Evolutionary conservation across 1,140 invertebrate genomes (phyloP), one percentile per base, ranked within the genome.

Genomic region (Neodiprion fabricii): DNA sequence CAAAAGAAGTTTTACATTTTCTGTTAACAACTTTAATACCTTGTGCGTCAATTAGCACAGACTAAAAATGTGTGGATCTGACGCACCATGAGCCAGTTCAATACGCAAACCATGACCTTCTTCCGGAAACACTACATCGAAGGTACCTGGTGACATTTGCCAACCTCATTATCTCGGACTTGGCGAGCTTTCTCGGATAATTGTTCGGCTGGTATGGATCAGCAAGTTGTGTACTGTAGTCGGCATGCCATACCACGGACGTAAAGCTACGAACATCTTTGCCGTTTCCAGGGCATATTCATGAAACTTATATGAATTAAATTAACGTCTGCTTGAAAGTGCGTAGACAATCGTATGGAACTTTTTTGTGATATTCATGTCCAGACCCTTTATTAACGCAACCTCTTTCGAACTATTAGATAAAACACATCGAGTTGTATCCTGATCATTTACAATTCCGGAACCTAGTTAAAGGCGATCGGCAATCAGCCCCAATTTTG

Each of bases 221-320:
- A 86, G 74, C 53, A 83, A 71, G 78, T 78, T 82, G 69, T 82
- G 81, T 1, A 81, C 69, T 71, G 72, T 78, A 12, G 79, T 72
- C n/a, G 80, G 74, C 79, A 80, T 81, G 61, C 67, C 72, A 68
- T 77, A 81, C 81, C 80, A 81, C 4, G 28, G 17, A 76, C 81
- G 72, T 71, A 70, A 23, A 40, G 68, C 69, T n/a, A 76, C 78
- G 70, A 77, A 83, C 28, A 77, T 65, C 76, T 72, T 61, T 67
- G 77, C 76, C 70, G 80, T 83, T 77, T 81, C 75, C 66, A 69
- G 68, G 28, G 74, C 72, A 73, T 77, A 85, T 66, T 77, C 53
- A 10, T 75, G 49, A 73, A 79, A 84, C 72, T 73, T 77, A 71
- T 75, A 70, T 68, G 81, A 68, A 76, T 83, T 72, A 70, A 83